Base-by-base conservation (phyloP, 2,888 invertebrate genomes). In the Sipha maydis region DNA sequence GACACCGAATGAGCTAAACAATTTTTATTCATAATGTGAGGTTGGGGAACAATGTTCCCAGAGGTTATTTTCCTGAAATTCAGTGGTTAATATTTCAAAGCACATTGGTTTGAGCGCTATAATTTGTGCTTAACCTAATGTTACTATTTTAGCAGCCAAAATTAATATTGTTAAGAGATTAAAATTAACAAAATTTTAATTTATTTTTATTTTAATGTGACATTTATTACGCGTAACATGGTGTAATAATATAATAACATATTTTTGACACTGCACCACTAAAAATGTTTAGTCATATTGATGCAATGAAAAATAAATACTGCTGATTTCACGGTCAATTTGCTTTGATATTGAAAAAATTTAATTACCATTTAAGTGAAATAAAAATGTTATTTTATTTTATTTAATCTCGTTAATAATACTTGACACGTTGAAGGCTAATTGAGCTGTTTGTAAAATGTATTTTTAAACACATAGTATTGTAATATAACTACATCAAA, bases 21-120 rank as follows among this genome's bases (percentile, higher is more conserved):
- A 88, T 61, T 88, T 88, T 80, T 88, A 88, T 88, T 88, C 80
- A 48, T 88, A 88, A 88, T 88, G 80, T 25, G 79, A 41, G 80
- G 41, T n/a, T 25, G 9, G 86, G 86, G 86, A 86, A 80, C 61
- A 28, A 8, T 31, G 31, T 73, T 80, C 86, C 86, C 86, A 80
- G 21, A 88, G 86, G 86, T 88, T 88, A 88, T 88, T 88, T 85
- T 80, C 86, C 86, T 19, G 86, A 73, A 88, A 75, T 48, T 73
- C 80, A 25, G 28, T 7, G 80, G 61, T 88, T 73, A 88, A 88
- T 88, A 88, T 79, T 88, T 80, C 79, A 88, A 80, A 88, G 28
- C 41, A 41, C 34, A 28, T 75, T 75, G 75, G 80, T 88, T 80
- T 88, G 38, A 75, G 73, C 61, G 73, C 71, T 61, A 80, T 80